Evolutionary conservation across 23 tunicate species (phyloP).

Genomic region (Halocynthia roretzi): DNA sequence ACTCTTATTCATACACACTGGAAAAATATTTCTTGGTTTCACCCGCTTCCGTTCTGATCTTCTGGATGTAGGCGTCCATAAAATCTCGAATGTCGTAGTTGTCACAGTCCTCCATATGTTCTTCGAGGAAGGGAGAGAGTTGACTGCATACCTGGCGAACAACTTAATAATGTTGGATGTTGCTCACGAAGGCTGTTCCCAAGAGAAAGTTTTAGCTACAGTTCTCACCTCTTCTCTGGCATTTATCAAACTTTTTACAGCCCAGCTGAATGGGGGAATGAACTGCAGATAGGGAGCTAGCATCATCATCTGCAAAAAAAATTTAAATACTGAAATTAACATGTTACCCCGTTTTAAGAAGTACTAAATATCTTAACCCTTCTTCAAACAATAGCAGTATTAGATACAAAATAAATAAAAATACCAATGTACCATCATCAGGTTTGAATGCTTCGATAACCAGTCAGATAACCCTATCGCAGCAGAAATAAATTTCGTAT

Average conservation of each 20-base stretch:
- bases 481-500: constrained; percentile 21
- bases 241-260: constrained; percentile 11
- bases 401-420: not conserved
- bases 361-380: no score
- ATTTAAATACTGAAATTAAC: no score
- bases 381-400: no score
- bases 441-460: constrained; percentile 36
- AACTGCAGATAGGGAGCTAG: constrained; percentile 30
- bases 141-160: constrained; percentile 18
- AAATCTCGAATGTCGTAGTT: constrained; percentile 37
- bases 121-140: constrained; percentile 25
- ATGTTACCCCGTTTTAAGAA: no score
- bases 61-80: constrained; percentile 38
- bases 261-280: constrained; percentile 20
- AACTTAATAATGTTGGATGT: not conserved
- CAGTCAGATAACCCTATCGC: constrained; percentile 35
- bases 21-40: no score
- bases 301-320: constrained; percentile 17
- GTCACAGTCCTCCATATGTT: constrained; percentile 16
- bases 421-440: constrained; percentile 23
- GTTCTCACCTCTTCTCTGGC: constrained; percentile 33
- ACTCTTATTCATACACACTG: no score
- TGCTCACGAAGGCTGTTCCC: not conserved
- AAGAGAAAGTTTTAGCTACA: not conserved
- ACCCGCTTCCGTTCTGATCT: not conserved